Conservation (phyloP, 2,797 vertebrate species). For the Gallinago stenura region DNA sequence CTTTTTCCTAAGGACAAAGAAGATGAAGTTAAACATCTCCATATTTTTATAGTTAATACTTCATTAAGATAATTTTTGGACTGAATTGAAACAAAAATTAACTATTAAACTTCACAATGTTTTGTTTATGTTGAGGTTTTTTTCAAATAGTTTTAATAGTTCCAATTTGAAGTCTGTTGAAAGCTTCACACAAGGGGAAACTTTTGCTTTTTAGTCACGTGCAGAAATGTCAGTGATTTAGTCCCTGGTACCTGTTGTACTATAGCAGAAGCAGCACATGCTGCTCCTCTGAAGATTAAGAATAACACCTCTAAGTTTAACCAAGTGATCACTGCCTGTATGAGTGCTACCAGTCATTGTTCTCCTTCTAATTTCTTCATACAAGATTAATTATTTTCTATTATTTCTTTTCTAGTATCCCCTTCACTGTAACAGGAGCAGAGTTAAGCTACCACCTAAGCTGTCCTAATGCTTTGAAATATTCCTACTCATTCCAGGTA, state of each 20-base stretch:
- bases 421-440: not conserved
- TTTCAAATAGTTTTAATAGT: not conserved
- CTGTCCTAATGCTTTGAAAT: not conserved
- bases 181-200: not conserved
- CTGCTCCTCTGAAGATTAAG: not conserved
- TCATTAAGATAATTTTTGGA: not conserved
- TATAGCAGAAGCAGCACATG: not conserved
- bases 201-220: not conserved
- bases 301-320: not conserved
- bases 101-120: not conserved
- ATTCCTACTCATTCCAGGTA: not conserved
- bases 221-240: not conserved
- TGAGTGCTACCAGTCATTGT: not conserved
- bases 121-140: not conserved
- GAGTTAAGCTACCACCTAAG: not conserved
- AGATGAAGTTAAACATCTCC: not conserved
- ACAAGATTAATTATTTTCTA: not conserved
- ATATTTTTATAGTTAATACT: not conserved
- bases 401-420: not conserved
- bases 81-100: not conserved
- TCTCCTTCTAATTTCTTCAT: not conserved
- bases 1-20: not conserved
- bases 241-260: not conserved
- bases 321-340: not conserved
- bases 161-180: not conserved